phyloP scores from a whole-genome alignment of 2,113 vertebrate species.

The Brachyhypopomus gauderio region DNA sequence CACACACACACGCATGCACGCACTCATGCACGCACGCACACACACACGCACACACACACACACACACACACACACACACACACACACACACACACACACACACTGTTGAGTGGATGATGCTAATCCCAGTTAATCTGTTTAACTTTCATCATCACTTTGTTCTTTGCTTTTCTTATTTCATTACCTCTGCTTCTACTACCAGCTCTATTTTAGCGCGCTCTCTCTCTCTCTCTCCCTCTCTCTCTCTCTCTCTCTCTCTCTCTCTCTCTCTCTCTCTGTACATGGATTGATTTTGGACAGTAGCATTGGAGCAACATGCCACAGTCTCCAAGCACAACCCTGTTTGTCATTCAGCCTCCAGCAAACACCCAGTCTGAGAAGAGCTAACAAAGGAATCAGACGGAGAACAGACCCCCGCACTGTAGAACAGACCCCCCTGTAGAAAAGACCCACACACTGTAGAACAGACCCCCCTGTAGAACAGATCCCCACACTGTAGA shows the following conservation, averaged over 20 bases:
- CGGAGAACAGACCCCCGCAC: background rate
- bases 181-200: constrained; percentile 12
- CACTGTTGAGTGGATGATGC: constrained; percentile 15
- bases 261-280: background rate
- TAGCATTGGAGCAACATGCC: constrained; percentile 23
- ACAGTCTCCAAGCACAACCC: constrained; percentile 20
- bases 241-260: background rate
- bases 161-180: constrained; percentile 28
- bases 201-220: background rate
- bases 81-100: constrained; percentile 50
- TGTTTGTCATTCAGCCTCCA: constrained; percentile 10
- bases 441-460: no score
- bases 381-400: constrained; percentile 22
- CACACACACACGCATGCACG: constrained; percentile 45
- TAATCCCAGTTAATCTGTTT: constrained; percentile 24
- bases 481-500: no score
- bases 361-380: constrained; percentile 32
- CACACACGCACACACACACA: constrained; percentile 37
- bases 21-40: constrained; percentile 41
- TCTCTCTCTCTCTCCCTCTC: background rate
- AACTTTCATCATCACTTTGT: constrained; percentile 2
- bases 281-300: constrained; percentile 21
- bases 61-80: constrained; percentile 38
- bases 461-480: background rate
- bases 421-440: no score